phyloP scores from a whole-genome alignment of 2,888 invertebrate genomes.

The Baronia brevicornis region DNA sequence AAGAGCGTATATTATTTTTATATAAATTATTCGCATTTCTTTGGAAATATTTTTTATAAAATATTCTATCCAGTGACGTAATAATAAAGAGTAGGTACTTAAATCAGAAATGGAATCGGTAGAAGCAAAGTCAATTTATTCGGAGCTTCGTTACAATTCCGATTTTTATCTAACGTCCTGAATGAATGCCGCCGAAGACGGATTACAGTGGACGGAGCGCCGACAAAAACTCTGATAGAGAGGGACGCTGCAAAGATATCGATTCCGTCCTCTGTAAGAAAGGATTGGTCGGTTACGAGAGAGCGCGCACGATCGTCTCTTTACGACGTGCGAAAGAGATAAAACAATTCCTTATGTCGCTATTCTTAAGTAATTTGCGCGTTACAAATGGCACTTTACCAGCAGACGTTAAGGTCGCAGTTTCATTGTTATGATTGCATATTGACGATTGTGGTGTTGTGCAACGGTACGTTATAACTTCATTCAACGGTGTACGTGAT shows the following conservation, averaged over 20 bases:
- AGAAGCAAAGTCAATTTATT: slow-evolving; percentile 56
- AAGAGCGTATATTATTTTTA: too few species aligned
- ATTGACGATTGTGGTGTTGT: slow-evolving; percentile 59
- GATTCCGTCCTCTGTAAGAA: slow-evolving; percentile 62
- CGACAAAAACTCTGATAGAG: slow-evolving; percentile 63
- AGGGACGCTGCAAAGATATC: slow-evolving; percentile 64
- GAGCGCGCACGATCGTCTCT: slow-evolving; percentile 57
- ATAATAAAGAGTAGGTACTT: slow-evolving; percentile 46
- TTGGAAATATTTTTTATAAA: background rate
- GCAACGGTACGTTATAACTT: slow-evolving; percentile 71
- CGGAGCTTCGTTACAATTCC: slow-evolving; percentile 56
- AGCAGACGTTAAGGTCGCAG: slow-evolving; percentile 64
- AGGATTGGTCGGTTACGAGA: slow-evolving; percentile 48
- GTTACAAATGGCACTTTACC: slow-evolving; percentile 64
- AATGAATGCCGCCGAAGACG: slow-evolving; percentile 64
- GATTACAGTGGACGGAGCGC: slow-evolving; percentile 57
- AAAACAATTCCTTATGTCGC: slow-evolving; percentile 73
- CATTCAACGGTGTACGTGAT: slow-evolving; percentile 50
- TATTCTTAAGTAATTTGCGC: slow-evolving; percentile 67
- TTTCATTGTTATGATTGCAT: slow-evolving; percentile 65
- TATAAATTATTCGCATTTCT: too few species aligned
- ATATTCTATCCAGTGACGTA: slow-evolving; percentile 25
- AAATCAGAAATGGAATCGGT: slow-evolving; percentile 48
- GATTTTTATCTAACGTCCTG: slow-evolving; percentile 63
- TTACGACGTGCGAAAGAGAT: slow-evolving; percentile 72